These are phyloP conservation scores for Brachyptera risi DNA, from an alignment of 2,888 invertebrate genomes.

Conservation along the genomic window DNA sequence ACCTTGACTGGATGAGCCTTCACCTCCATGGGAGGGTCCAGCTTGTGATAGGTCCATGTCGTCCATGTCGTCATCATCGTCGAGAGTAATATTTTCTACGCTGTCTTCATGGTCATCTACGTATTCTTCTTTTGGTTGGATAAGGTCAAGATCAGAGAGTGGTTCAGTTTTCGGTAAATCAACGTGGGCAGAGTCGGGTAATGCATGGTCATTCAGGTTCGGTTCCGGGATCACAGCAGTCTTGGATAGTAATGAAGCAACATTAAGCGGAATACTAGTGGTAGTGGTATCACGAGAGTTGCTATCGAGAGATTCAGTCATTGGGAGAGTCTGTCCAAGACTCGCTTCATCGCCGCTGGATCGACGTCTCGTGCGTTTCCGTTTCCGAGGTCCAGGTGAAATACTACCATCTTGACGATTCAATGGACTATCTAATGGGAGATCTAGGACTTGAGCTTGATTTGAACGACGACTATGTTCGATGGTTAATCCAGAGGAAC, in stretches of 20 bases:
- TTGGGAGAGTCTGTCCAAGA: slow-evolving; percentile 19
- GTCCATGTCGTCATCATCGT: slow-evolving; percentile 63
- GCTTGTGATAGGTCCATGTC: slow-evolving; percentile 55
- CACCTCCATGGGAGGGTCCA: slow-evolving; percentile 55
- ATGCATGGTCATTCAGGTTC: background rate
- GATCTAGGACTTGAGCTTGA: slow-evolving; percentile 24
- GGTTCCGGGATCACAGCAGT: slow-evolving; percentile 4
- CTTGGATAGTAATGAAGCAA: background rate
- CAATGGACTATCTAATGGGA: slow-evolving; percentile 28
- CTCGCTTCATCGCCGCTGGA: slow-evolving; percentile 36
- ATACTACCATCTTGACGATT: slow-evolving; percentile 30
- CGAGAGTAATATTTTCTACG: slow-evolving; percentile 80
- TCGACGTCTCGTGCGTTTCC: slow-evolving; percentile 36
- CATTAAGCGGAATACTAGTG: slow-evolving; percentile 40
- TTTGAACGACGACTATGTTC: slow-evolving; percentile 31
- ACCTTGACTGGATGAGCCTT: slow-evolving; percentile 35
- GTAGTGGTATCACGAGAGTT: slow-evolving; percentile 39
- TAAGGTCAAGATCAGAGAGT: slow-evolving; percentile 20
- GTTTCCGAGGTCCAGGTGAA: slow-evolving; percentile 33
- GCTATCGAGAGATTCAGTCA: slow-evolving; percentile 35
- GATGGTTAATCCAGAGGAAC: slow-evolving; percentile 32
- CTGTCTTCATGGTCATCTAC: slow-evolving; percentile 69
- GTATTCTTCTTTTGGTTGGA: slow-evolving; percentile 68
- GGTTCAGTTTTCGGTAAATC: background rate
- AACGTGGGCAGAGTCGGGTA: background rate